phyloP scores from a whole-genome alignment of 2,797 vertebrate species.

The Microctenopoma steveboyesi region DNA sequence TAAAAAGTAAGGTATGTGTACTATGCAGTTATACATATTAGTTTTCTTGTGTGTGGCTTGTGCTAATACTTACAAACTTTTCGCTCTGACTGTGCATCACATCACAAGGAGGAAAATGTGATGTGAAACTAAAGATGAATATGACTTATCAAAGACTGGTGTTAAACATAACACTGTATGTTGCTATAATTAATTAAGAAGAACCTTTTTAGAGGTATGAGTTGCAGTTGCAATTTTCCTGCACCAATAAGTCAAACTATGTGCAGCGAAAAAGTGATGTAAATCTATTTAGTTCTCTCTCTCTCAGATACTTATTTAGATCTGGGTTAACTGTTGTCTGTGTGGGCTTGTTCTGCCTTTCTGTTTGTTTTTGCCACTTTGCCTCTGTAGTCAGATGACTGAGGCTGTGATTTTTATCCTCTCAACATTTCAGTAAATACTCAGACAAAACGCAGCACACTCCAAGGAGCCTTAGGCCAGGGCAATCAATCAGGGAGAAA shows the following conservation, averaged over 20 bases:
- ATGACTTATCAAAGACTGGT: neutral
- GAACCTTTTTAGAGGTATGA: neutral
- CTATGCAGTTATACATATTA: slow-evolving; percentile 1
- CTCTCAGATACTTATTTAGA: neutral
- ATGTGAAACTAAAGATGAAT: neutral
- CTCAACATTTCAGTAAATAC: slow-evolving; percentile 78
- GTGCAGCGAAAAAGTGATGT: neutral
- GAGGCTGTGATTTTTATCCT: slow-evolving; percentile 76
- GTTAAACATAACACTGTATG: neutral
- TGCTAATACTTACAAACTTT: neutral
- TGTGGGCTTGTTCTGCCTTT: slow-evolving; percentile 44
- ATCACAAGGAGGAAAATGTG: neutral
- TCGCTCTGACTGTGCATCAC: neutral
- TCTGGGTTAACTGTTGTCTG: neutral
- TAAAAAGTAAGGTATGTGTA: neutral
- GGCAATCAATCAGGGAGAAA: slow-evolving; percentile 80
- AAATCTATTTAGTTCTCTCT: neutral
- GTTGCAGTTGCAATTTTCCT: slow-evolving; percentile 2
- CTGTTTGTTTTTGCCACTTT: slow-evolving; percentile 54
- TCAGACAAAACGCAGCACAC: slow-evolving; percentile 69
- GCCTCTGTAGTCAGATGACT: slow-evolving; percentile 48
- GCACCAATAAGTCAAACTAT: slow-evolving; percentile 17
- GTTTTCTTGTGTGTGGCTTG: neutral
- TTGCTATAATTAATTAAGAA: neutral
- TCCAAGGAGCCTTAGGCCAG: slow-evolving; percentile 71